Conservation (phyloP, 2,113 vertebrate genomes). For the Leucosticte australis region DNA sequence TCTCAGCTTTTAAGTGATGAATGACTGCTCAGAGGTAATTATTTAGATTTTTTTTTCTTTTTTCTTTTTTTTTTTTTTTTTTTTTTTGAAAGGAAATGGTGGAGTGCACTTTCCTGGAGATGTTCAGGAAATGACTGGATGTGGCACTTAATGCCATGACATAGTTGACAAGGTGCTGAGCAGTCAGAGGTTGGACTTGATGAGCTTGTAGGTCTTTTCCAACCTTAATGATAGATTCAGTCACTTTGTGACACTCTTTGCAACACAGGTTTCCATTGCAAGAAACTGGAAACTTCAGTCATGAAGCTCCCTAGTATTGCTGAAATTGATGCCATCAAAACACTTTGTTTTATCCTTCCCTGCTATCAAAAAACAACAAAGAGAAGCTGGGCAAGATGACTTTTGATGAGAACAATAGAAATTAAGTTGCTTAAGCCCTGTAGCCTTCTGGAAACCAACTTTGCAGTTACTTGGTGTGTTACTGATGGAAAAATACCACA, state of each 20-base stretch:
- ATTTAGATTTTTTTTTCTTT: neutral
- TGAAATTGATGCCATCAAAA: neutral
- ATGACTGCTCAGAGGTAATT: neutral
- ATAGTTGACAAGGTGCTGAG: neutral
- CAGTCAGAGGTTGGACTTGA: neutral
- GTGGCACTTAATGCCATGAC: neutral
- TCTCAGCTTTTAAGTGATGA: neutral
- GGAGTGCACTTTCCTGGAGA: neutral
- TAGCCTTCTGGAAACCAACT: neutral
- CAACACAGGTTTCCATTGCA: neutral
- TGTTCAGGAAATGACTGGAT: neutral
- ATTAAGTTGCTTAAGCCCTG: neutral
- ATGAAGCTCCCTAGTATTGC: neutral
- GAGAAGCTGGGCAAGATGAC: neutral
- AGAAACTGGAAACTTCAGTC: neutral
- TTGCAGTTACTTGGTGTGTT: neutral
- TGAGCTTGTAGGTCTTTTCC: neutral
- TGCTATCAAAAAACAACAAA: neutral
- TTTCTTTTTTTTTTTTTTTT: neutral
- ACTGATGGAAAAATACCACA: neutral
- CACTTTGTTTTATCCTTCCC: neutral
- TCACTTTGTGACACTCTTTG: neutral
- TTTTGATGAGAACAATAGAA: neutral
- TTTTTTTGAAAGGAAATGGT: neutral
- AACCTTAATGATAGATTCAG: neutral